A percentile compares a stretch with the other conserved stretches of the same genome.
These are phyloP conservation scores for Macrobrachium nipponense DNA, from an alignment of 1,140 invertebrate genomes.

Conservation along the genomic window DNA sequence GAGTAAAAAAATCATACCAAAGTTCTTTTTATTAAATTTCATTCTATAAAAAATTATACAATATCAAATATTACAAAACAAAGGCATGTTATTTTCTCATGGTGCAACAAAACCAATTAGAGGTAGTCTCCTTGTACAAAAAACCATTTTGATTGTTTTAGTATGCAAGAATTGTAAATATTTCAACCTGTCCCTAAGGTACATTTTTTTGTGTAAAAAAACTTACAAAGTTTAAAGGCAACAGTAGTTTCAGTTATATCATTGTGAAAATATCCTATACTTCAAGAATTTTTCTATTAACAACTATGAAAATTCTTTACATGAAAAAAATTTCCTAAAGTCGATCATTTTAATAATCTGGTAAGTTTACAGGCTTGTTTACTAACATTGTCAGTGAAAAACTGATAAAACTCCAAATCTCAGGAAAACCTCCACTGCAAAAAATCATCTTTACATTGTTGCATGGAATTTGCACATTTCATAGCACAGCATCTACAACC, in stretches of 20 bases:
- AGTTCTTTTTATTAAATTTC: conserved; percentile 42
- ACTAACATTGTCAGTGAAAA: not conserved
- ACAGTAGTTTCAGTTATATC: not conserved
- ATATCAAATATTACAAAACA: conserved; percentile 44
- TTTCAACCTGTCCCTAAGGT: not conserved
- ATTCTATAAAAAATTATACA: conserved; percentile 48
- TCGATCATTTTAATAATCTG: not conserved
- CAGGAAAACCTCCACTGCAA: too few species aligned
- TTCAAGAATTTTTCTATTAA: not conserved
- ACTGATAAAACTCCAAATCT: too few species aligned
- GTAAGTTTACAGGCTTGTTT: not conserved
- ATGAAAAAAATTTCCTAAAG: not conserved
- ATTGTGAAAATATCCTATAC: not conserved
- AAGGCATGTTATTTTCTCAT: conserved; percentile 28
- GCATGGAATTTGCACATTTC: too few species aligned
- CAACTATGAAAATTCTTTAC: not conserved
- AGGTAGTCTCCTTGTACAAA: not conserved
- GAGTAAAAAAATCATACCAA: too few species aligned
- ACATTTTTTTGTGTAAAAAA: not conserved
- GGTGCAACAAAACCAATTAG: conserved; percentile 8
- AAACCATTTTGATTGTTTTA: not conserved
- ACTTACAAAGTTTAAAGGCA: not conserved
- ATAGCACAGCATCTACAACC: too few species aligned
- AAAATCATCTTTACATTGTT: too few species aligned
- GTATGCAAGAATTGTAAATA: not conserved